Conservation (phyloP, 2,113 vertebrate genomes). For the Larimichthys polyactis region DNA sequence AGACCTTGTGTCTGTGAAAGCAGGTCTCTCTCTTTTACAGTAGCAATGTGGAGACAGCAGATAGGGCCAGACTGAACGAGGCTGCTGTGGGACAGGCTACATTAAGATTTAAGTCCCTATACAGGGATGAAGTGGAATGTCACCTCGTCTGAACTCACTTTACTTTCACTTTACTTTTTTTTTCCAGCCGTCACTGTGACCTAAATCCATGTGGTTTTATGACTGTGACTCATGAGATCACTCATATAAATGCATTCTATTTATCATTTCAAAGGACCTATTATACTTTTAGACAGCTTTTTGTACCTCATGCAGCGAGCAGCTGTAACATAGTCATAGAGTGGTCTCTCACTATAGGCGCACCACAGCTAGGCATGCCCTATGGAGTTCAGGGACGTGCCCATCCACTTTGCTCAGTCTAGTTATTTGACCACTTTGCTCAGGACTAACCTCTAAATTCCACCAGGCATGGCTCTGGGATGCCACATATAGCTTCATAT, state of each 20-base stretch:
- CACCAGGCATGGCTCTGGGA: too few relatives aligned
- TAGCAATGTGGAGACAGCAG: constrained; percentile 1
- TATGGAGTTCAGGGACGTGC: too few relatives aligned
- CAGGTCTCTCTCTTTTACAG: background rate
- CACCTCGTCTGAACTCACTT: background rate
- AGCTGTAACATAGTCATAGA: too few relatives aligned
- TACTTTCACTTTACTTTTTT: background rate
- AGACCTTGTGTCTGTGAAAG: background rate
- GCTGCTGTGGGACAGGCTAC: background rate
- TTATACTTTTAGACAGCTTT: too few relatives aligned
- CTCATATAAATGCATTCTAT: background rate
- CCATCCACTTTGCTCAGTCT: too few relatives aligned
- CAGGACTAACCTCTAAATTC: too few relatives aligned
- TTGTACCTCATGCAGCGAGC: too few relatives aligned
- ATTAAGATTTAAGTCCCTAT: background rate
- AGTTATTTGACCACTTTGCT: too few relatives aligned
- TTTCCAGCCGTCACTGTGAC: background rate
- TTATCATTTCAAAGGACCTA: too few relatives aligned
- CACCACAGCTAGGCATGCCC: too few relatives aligned
- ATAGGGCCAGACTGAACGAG: background rate
- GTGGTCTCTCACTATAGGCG: too few relatives aligned
- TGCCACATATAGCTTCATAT: too few relatives aligned
- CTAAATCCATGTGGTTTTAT: background rate
- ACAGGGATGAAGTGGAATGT: background rate
- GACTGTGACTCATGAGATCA: background rate